Base-by-base conservation (phyloP, 35 echinoderm and acorn worm genomes). In the Eucidaris tribuloides region DNA sequence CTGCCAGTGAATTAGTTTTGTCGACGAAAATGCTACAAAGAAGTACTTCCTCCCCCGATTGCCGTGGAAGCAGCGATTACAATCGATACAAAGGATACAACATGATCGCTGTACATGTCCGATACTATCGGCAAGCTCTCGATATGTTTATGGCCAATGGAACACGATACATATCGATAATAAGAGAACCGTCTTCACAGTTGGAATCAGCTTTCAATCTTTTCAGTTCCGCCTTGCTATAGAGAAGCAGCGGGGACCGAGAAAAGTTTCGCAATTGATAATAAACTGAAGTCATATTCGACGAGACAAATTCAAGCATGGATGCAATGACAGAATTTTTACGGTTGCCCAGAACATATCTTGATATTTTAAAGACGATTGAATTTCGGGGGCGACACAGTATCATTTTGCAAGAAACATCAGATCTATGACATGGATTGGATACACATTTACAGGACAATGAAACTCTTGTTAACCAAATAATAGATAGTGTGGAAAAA, bases 201-300 rank as follows among this genome's bases (percentile, higher is more conserved):
- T 81, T 24, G 41, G 79, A 81, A 38, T 81, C 79, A 14, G 79
- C 79, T 2, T 81, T 81, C 37, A 46, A 81, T 14, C 45, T 33
- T 24, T 81, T 81, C 34, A 59, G 20, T 49, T 81, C 23, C 25
- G 35, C 3, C 18, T 2, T 20, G 42, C 23, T 7, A 78, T 78
- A 14, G 1, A 2, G 40, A 11, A 78, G 9, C 7, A 37, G n/a
- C 18, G 18, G 1, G 65, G 61, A 7, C 2, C 23, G 6, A 17
- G 9, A 7, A 9, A 42, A 22, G 23, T 18, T 17, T 44, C 13
- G 28, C 27, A 7, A 11, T 45, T 78, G 4, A 6, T 20, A 25
- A 78, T 19, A 4, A 43, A 37, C n/a, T 72, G 48, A 27, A 14
- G 42, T 46, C 4, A 9, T 43, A 20, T 45, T 45, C 48, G n/a